These are phyloP conservation scores for Setipinna tenuifilis DNA, from an alignment of 2,797 vertebrate genomes.

Conservation along the genomic window DNA sequence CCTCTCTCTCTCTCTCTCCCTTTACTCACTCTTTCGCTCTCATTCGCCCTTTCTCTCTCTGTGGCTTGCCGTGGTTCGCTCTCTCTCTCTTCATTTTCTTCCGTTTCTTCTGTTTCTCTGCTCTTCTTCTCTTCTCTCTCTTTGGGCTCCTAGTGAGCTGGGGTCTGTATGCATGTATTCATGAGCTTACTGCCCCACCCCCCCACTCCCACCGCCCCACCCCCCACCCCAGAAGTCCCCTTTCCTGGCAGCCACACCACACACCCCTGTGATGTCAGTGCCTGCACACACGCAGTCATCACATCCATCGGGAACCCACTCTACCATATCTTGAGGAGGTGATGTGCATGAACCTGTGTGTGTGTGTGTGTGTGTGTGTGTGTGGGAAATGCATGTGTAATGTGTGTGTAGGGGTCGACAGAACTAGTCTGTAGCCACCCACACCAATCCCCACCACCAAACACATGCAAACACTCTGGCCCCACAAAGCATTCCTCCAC, in stretches of 20 bases:
- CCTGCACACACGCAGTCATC: background rate
- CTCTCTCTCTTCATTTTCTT: background rate
- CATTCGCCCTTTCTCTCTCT: background rate
- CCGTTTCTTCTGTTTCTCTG: background rate
- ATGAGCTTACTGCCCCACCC: background rate
- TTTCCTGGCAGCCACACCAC: background rate
- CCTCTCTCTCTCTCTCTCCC: background rate
- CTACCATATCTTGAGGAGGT: background rate
- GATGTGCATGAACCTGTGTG: background rate
- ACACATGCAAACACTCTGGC: background rate
- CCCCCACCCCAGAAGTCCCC: background rate
- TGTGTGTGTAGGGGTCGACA: background rate
- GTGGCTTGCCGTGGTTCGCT: background rate
- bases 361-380: background rate
- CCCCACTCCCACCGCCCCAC: no score
- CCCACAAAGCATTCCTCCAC: background rate
- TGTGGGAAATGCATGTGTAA: background rate
- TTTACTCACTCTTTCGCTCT: background rate
- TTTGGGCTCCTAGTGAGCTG: background rate
- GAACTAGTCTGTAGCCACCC: background rate
- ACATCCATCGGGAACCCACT: background rate
- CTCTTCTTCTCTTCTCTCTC: background rate
- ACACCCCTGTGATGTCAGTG: background rate
- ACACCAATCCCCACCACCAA: background rate
- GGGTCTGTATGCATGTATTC: constrained; percentile 13